Evolutionary conservation across 1,140 invertebrate species (phyloP), one percentile per base, ranked within the genome.

Genomic region (Campoletis sonorensis): DNA sequence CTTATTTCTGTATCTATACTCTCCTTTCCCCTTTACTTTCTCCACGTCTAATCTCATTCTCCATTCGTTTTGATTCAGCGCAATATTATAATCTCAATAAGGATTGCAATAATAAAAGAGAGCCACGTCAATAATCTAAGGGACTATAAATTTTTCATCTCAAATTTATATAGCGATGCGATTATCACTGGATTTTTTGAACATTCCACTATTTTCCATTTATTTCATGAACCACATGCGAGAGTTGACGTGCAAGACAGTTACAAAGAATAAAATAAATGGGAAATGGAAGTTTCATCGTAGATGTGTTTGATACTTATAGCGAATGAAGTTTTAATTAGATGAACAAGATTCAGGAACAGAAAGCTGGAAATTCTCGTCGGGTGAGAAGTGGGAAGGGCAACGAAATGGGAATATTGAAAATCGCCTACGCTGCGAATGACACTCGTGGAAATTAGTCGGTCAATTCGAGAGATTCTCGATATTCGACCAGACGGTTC

Each of bases 371-470:
- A 21, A 10, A 58, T 58, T 58, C 54, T n/a, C 3, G 10, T 58
- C 21, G 16, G 5, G 21, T n/a, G 54, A n/a, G 21, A 58, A 8
- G 54, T 58, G 16, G 54, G 54, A 58, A 58, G 18, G 54, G 21
- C 54, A 58, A 58, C 54, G 54, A 58, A 58, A 58, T 58, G 54
- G 54, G 21, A 58, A 58, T 58, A 58, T 58, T 23, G 54, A 58
- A 58, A 58, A 58, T 58, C 54, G 54, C 54, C 21, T 58, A n/a
- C 54, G 54, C 54, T 58, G 54, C 54, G 54, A 58, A 58, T 58
- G 54, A 58, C 54, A 58, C 54, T 58, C 54, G 54, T n/a, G 54
- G 54, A 58, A 58, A 58, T 58, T 58, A 58, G 54, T 58, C 54
- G 54, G 54, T 58, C 54, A 58, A 58, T 23, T 18, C 54, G 54